Evolutionary conservation across 35 echinoderm and acorn worm genomes (phyloP).

Genomic region (Heliocidaris erythrogramma): DNA sequence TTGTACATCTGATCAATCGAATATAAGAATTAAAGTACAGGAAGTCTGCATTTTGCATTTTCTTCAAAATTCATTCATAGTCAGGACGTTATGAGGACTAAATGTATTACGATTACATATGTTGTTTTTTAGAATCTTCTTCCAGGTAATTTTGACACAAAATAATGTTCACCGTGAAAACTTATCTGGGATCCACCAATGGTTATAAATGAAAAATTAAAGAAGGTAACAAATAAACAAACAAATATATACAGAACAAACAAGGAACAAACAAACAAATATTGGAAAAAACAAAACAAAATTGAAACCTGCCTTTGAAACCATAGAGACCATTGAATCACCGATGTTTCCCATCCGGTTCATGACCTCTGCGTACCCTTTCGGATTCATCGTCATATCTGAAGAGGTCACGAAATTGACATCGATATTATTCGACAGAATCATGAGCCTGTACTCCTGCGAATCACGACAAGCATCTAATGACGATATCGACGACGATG

Average conservation of each 20-base stretch:
- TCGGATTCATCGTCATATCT: conserved; percentile 45
- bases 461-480: not conserved
- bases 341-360: not conserved
- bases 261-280: no score
- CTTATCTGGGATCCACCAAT: no score
- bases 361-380: not conserved
- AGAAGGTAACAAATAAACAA: not conserved
- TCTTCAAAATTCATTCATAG: no score
- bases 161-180: no score
- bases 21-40: no score
- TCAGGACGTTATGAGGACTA: no score
- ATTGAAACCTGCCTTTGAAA: not conserved
- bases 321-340: not conserved
- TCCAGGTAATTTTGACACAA: no score
- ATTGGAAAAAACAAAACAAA: not conserved
- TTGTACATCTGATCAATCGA: no score
- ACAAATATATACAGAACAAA: not conserved
- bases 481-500: not conserved
- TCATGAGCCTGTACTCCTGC: not conserved
- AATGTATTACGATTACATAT: no score
- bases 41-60: no score
- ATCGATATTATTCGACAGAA: conserved; percentile 25
- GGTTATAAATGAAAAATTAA: not conserved
- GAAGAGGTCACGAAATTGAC: conserved; percentile 26
- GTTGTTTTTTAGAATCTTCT: no score